Percentiles rank a stretch among this genome's conserved stretches.
phyloP scores from a whole-genome alignment of 2,797 vertebrate genomes.

The Pempheris klunzingeri region DNA sequence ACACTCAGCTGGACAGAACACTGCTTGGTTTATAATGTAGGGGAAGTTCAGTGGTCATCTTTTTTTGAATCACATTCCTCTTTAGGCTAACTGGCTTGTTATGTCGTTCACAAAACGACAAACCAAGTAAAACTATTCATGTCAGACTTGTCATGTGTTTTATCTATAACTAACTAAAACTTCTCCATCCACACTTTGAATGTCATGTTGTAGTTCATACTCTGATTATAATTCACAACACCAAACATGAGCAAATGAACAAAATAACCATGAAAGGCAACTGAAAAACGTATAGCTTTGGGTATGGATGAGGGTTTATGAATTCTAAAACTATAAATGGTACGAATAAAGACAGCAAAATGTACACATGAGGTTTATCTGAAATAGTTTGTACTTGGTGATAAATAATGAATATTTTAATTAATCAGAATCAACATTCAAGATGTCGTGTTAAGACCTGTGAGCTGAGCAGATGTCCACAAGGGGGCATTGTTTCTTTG shows the following conservation, averaged over 20 bases:
- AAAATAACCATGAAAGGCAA: not conserved
- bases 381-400: not conserved
- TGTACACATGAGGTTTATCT: not conserved
- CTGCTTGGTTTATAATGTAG: not conserved
- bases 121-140: not conserved
- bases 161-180: not conserved
- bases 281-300: not conserved
- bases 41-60: not conserved
- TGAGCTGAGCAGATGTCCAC: slow-evolving; percentile 5
- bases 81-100: not conserved
- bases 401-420: not conserved
- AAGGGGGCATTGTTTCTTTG: slow-evolving; percentile 1
- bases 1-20: slow-evolving; percentile 28
- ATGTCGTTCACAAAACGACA: not conserved
- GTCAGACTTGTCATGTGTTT: not conserved
- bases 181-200: not conserved
- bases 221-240: too few species aligned
- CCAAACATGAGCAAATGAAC: not conserved
- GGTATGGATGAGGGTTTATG: not conserved
- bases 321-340: not conserved
- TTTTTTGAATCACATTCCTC: not conserved
- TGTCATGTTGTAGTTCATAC: too few species aligned
- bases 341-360: not conserved
- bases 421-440: not conserved
- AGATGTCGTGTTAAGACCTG: not conserved